A percentile compares a stretch with the other conserved stretches of the same genome.
Evolutionary conservation across 2,888 invertebrate species (phyloP).

Genomic region (Lycaena phlaeas): DNA sequence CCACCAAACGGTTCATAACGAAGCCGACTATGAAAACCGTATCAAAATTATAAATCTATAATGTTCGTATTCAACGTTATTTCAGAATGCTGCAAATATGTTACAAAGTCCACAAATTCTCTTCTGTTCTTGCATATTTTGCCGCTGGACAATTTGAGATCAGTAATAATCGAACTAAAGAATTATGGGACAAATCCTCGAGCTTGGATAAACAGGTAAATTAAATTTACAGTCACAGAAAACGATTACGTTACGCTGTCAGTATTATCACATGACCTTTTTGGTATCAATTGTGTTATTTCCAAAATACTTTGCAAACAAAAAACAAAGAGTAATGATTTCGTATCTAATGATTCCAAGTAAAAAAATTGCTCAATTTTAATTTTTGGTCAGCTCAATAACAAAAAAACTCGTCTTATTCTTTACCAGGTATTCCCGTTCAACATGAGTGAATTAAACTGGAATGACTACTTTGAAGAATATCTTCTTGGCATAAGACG

Average conservation of each 20-base stretch:
- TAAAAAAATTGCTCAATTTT: no score
- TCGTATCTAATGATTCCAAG: background rate
- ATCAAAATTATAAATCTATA: no score
- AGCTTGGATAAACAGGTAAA: constrained; percentile 44
- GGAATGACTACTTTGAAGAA: constrained; percentile 79
- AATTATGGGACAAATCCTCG: constrained; percentile 64
- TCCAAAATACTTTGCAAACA: no score
- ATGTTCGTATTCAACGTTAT: constrained; percentile 7
- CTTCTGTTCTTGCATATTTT: constrained; percentile 82
- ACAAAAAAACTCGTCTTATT: background rate
- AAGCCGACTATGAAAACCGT: no score
- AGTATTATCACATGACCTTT: background rate
- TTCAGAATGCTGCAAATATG: constrained; percentile 84
- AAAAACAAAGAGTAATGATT: no score
- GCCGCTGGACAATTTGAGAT: constrained; percentile 81
- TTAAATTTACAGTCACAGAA: no score
- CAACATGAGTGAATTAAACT: constrained; percentile 79
- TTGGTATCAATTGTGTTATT: no score
- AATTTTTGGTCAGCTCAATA: background rate
- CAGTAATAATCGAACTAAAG: constrained; percentile 74
- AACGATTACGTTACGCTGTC: no score
- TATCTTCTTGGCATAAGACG: constrained; percentile 82
- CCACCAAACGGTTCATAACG: no score
- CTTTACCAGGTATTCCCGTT: constrained; percentile 77
- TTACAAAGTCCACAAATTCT: constrained; percentile 84